Base-by-base conservation (phyloP, 2,797 vertebrate genomes). In the Microchirus variegatus region DNA sequence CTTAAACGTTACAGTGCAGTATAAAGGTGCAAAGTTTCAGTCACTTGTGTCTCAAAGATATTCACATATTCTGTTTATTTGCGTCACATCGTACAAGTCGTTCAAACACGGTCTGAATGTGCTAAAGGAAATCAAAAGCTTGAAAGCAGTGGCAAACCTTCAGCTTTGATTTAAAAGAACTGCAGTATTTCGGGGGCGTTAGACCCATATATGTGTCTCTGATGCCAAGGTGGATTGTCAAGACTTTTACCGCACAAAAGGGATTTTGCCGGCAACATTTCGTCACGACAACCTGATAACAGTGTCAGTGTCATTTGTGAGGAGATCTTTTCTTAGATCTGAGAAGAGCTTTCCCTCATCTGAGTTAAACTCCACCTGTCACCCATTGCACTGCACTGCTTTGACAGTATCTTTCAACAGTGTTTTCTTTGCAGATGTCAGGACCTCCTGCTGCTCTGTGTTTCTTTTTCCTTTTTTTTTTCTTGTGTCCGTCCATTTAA, bases 231-330 rank as follows among this genome's bases (percentile, higher is more conserved):
- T 56, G 75, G 59, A 81, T 79, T 74, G 77, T 76, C 59, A 58
- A 52, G 64, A 69, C 80, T 64, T 78, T 57, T 19, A n/a, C 43
- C 42, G 15, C 62, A 77, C 63, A 72, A 81, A 84, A 49, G 63
- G 73, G 80, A 87, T 81, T 88, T 77, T 65, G 16, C 56, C 64
- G 62, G 64, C 62, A 70, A 63, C 70, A 58, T 73, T 77, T 83
- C 74, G 87, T 77, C 77, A 67, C 59, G 56, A 60, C 69, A 60
- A 60, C 52, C 83, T 77, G 86, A 89, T 87, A 87, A 86, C 59
- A 1, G 70, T 73, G 66, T 70, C 78, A 78, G 63, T 71, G 65
- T 84, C 63, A 56, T 75, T 45, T 18, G 36, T 35, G 38, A 85
- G 67, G 59, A 81, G 69, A 66, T 67, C 48, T 75, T 55, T 53